Evolutionary conservation across 2,797 vertebrate genomes (phyloP).

Genomic region (Hoplostethus mediterraneus): DNA sequence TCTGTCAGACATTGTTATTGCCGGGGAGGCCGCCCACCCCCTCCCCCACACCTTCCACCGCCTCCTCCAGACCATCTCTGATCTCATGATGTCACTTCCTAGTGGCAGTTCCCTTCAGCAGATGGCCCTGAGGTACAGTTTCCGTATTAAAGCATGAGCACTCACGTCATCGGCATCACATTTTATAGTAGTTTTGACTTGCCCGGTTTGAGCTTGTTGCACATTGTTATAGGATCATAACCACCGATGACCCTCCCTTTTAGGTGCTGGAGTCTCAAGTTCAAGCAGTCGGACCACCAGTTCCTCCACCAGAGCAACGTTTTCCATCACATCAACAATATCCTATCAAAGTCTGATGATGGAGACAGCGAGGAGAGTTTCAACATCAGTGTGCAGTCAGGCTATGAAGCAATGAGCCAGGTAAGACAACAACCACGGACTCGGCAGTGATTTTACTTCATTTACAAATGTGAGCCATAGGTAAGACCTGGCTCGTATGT

Average conservation of each 20-base stretch:
- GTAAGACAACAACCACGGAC: conserved; percentile 70
- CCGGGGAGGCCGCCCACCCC: conserved; percentile 97
- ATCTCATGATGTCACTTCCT: conserved; percentile 99
- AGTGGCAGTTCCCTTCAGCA: conserved; percentile 98
- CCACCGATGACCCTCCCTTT: conserved; percentile 24
- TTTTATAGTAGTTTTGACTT: neutral
- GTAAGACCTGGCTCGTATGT: neutral
- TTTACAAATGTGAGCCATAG: neutral
- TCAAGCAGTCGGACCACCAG: conserved; percentile 99
- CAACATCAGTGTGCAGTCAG: conserved; percentile 97
- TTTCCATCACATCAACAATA: conserved; percentile 99
- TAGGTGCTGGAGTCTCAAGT: conserved; percentile 99
- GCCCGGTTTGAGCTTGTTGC: neutral
- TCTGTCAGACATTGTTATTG: conserved; percentile 97
- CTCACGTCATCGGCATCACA: neutral
- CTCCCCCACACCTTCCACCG: conserved; percentile 98
- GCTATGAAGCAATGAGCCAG: conserved; percentile 98
- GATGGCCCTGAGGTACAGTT: conserved; percentile 94
- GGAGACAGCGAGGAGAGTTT: conserved; percentile 99
- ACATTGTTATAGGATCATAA: neutral
- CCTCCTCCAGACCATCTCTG: conserved; percentile 98
- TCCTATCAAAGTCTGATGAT: conserved; percentile 98
- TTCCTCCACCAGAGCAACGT: conserved; percentile 99
- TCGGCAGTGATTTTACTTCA: neutral
- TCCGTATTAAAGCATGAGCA: neutral